Conservation (phyloP, 2,797 vertebrate genomes). For the Columba guinea region DNA sequence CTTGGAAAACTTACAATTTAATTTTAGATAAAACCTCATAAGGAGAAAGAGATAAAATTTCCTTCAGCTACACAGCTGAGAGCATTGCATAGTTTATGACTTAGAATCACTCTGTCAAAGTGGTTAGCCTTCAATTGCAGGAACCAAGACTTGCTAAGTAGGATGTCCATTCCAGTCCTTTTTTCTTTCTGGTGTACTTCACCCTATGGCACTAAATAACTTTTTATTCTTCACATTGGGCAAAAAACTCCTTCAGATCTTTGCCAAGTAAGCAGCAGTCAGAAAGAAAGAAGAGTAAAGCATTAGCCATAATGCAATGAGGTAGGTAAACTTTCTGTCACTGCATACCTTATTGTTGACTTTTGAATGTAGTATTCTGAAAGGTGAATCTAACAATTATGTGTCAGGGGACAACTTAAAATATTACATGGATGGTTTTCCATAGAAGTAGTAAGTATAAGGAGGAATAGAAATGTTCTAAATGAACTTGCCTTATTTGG, state of each 20-base stretch:
- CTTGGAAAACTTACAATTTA: background rate
- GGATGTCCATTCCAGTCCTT: background rate
- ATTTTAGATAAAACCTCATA: background rate
- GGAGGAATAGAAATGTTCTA: background rate
- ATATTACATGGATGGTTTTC: background rate
- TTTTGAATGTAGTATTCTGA: background rate
- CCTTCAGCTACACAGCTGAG: background rate
- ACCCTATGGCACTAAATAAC: background rate
- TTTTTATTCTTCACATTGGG: background rate
- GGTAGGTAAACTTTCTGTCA: background rate
- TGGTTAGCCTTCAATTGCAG: background rate
- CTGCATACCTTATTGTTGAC: background rate
- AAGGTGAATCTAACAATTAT: background rate
- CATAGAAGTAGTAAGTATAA: background rate
- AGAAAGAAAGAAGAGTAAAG: background rate
- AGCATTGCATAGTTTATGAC: background rate
- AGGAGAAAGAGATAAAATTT: background rate
- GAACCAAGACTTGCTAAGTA: background rate
- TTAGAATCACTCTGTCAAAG: background rate
- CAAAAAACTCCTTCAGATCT: background rate
- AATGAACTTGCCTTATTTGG: background rate
- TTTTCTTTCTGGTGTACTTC: background rate
- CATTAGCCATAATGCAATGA: background rate
- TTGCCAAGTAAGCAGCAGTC: background rate
- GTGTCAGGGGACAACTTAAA: background rate